Percentiles rank a stretch among this genome's conserved stretches.
Evolutionary conservation across 1,140 invertebrate genomes (phyloP).

Genomic region (Pectinophora gossypiella): DNA sequence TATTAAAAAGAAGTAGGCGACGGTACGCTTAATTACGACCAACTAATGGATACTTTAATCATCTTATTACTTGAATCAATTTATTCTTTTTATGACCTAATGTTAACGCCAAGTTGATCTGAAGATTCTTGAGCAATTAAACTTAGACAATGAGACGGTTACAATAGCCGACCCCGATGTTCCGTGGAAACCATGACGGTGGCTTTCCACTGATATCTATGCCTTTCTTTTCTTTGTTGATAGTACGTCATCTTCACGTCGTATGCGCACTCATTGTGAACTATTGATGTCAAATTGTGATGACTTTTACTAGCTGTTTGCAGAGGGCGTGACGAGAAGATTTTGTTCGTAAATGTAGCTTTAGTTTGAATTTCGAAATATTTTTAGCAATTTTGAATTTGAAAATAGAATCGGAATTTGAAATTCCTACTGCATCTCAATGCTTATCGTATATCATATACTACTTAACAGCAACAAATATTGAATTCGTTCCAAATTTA

Average conservation of each 20-base stretch:
- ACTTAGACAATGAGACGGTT: slow-evolving; percentile 31
- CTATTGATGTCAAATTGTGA: background rate
- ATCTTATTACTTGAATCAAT: background rate
- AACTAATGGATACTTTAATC: background rate
- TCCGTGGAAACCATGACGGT: slow-evolving; percentile 60
- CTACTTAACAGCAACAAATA: no score
- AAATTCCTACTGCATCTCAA: no score
- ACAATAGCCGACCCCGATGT: slow-evolving; percentile 55
- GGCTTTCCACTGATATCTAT: slow-evolving; percentile 51
- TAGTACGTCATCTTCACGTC: background rate
- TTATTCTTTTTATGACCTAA: background rate
- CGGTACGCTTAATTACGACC: background rate
- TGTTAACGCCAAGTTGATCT: no score
- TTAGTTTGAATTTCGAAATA: no score
- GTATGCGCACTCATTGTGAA: slow-evolving; percentile 8
- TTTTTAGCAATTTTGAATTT: no score
- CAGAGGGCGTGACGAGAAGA: no score
- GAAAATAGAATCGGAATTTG: no score
- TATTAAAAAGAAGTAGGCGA: background rate
- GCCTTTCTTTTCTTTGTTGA: slow-evolving; percentile 15
- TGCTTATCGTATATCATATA: no score
- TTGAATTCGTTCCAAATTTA: no score
- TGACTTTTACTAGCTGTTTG: background rate
- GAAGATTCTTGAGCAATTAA: slow-evolving; percentile 34
- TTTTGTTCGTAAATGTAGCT: no score